phyloP scores from a whole-genome alignment of 2,888 invertebrate genomes.

The Cataglyphis altisquamis region DNA sequence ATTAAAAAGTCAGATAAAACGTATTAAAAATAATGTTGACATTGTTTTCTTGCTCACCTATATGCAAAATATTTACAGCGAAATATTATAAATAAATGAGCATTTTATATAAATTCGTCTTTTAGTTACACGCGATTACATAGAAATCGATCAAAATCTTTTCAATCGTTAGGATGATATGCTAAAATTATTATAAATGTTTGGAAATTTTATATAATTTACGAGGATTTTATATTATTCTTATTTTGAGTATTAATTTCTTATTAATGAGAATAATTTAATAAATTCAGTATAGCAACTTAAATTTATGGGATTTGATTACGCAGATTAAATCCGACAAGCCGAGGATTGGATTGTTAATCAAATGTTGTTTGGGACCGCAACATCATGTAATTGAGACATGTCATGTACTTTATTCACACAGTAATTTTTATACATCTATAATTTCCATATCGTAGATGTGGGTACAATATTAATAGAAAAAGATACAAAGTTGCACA shows the following conservation, averaged over 20 bases:
- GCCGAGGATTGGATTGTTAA: neutral
- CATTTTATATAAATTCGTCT: neutral
- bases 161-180: neutral
- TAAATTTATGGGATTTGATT: slow-evolving; percentile 1
- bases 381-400: neutral
- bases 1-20: slow-evolving; percentile 5
- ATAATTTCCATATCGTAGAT: neutral
- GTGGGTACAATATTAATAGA: neutral
- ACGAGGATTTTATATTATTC: neutral
- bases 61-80: neutral
- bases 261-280: no score
- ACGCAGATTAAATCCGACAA: neutral
- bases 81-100: neutral
- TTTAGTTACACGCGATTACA: neutral
- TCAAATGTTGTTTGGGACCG: neutral
- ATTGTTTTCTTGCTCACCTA: neutral
- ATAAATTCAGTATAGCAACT: neutral
- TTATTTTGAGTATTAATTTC: neutral
- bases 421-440: neutral
- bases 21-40: neutral
- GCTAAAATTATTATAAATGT: neutral
- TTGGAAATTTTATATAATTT: neutral
- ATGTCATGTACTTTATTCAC: slow-evolving; percentile 1
- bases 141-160: neutral
- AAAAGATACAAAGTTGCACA: neutral